Evolutionary conservation across 2,797 vertebrate genomes (phyloP), one percentile per base, ranked within the genome.

Genomic region (Spondyliosoma cantharus): DNA sequence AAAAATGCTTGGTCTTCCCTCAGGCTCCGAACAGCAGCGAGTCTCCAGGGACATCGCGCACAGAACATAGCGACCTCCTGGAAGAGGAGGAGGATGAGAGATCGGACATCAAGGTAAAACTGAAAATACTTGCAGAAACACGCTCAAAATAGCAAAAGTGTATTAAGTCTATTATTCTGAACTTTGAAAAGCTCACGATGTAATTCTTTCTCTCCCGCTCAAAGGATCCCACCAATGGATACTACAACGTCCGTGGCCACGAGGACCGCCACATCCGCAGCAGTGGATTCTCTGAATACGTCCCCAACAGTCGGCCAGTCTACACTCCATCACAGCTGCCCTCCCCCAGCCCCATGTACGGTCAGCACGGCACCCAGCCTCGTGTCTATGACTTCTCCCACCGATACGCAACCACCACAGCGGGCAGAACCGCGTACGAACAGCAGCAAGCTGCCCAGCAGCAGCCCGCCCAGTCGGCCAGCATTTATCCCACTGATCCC

Each of bases 211-310:
- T 19, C 2, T 70, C 5, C 27, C 69, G 45, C 53, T 43, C 6
- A 5, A 54, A 98, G 97, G 97, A 97, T 75, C 96, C 97, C 53
- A 97, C 96, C 24, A 97, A 97, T 0, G 97, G 96, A 66, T 98
- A 97, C 92, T 98, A 97, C 91, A 98, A 98, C 49, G 96, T 98
- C 5, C 96, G 94, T 11, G 96, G 96, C 29, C 95, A 97, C 1
- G 96, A 97, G 25, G 96, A 97, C 67, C 94, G 94, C 0, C 88
- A 95, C 20, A 89, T 94, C 57, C 92, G 94, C 56, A 91, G 93
- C 82, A 94, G 92, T 17, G 95, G 95, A 37, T 97, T 97, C 87
- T 96, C 96, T 0, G 96, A 97, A 80, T 97, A 96, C 46, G 94
- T 94, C 22, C 93, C 96, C 60, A 95, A 95, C 82, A 61, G 95